These are phyloP conservation scores for Cetoscarus ocellatus DNA, from an alignment of 2,797 vertebrate species.

Conservation along the genomic window DNA sequence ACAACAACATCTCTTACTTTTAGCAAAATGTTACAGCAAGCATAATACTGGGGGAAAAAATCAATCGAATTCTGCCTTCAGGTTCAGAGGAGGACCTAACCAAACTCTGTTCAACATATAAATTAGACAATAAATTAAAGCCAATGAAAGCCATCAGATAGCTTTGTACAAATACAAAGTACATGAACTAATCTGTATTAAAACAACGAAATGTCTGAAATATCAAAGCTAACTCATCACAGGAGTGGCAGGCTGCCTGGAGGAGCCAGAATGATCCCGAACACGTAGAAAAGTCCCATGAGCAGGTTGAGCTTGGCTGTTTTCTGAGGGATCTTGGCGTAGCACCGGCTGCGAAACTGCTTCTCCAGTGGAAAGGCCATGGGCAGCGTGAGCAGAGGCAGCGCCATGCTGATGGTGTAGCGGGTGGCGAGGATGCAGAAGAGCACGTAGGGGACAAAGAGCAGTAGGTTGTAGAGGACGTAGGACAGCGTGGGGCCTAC, in stretches of 20 bases:
- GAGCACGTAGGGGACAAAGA: slow-evolving; percentile 94
- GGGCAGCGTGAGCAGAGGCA: slow-evolving; percentile 96
- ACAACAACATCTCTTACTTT: slow-evolving; percentile 33
- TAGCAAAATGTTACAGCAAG: slow-evolving; percentile 39
- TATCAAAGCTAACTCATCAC: slow-evolving; percentile 61
- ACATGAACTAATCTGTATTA: slow-evolving; percentile 70
- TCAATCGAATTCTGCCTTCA: slow-evolving; percentile 27
- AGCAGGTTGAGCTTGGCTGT: slow-evolving; percentile 98
- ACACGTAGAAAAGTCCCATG: slow-evolving; percentile 96
- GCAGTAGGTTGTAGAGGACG: slow-evolving; percentile 91
- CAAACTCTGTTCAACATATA: slow-evolving; percentile 64
- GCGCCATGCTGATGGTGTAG: slow-evolving; percentile 95
- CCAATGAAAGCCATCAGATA: slow-evolving; percentile 44
- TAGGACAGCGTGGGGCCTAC: slow-evolving; percentile 94
- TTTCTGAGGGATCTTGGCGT: slow-evolving; percentile 93
- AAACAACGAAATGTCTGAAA: slow-evolving; percentile 45
- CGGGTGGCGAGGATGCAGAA: slow-evolving; percentile 95
- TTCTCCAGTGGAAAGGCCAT: slow-evolving; percentile 96
- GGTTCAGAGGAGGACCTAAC: slow-evolving; percentile 43
- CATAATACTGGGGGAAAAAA: slow-evolving; percentile 65
- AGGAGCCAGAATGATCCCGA: slow-evolving; percentile 92
- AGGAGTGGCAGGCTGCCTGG: slow-evolving; percentile 90
- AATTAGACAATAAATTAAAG: slow-evolving; percentile 84
- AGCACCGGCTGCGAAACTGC: slow-evolving; percentile 92
- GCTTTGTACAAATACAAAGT: slow-evolving; percentile 63